Evolutionary conservation across 2,888 invertebrate species (phyloP).

Genomic region (Oegoconia quadripuncta): DNA sequence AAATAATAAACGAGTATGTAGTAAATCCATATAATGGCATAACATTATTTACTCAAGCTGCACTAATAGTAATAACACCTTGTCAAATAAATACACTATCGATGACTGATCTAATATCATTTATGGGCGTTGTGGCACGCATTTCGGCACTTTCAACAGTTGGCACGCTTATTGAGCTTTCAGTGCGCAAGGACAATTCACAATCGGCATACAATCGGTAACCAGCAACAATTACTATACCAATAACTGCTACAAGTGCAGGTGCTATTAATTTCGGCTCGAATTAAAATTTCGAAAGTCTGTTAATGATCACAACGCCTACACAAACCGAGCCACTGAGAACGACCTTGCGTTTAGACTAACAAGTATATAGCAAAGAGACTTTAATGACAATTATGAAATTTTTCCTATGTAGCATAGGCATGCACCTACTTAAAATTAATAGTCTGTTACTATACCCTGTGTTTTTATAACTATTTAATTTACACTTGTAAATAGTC

Average conservation of each 20-base stretch:
- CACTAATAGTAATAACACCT: no score
- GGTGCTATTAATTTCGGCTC: constrained; percentile 16
- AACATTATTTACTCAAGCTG: no score
- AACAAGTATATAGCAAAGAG: not conserved
- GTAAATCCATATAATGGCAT: no score
- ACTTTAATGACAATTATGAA: constrained; percentile 3
- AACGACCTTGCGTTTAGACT: constrained; percentile 26
- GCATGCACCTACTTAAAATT: no score
- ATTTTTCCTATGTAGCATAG: no score
- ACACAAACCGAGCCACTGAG: constrained; percentile 20
- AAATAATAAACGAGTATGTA: no score
- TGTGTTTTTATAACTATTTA: no score
- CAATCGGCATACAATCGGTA: not conserved
- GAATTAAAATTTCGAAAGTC: constrained; percentile 33
- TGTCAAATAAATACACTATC: no score
- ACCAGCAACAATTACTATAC: constrained; percentile 1
- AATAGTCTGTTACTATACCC: not conserved
- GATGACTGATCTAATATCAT: no score
- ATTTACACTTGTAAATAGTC: no score
- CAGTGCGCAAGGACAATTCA: constrained; percentile 6
- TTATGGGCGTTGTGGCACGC: no score
- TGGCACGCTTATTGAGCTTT: not conserved
- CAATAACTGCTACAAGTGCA: constrained; percentile 13
- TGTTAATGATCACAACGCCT: constrained; percentile 35
- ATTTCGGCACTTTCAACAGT: not conserved